Conservation (phyloP, 2,113 vertebrate species). For the Chlorodrepanis virens region DNA sequence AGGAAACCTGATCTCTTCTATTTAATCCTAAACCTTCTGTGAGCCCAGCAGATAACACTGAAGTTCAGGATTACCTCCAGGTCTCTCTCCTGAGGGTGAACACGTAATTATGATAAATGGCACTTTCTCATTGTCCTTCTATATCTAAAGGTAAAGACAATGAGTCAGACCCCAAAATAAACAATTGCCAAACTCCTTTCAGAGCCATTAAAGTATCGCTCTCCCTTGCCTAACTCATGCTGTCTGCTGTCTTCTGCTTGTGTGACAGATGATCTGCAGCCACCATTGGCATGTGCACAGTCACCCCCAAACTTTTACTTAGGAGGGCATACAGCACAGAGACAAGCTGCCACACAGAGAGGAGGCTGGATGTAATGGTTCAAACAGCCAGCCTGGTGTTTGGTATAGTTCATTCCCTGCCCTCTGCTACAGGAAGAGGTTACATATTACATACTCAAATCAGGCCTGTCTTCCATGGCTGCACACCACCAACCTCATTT, state of each 20-base stretch:
- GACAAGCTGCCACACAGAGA: neutral
- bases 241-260: neutral
- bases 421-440: neutral
- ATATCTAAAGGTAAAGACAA: neutral
- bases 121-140: neutral
- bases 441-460: rapidly evolving
- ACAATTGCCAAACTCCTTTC: neutral
- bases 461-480: neutral
- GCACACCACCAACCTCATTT: neutral
- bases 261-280: neutral
- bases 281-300: rapidly evolving
- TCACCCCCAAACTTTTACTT: neutral
- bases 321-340: neutral
- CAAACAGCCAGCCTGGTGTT: neutral
- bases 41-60: neutral
- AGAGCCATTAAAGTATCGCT: neutral
- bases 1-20: neutral
- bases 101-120: neutral
- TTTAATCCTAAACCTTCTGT: neutral
- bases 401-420: neutral
- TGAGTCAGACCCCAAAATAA: neutral
- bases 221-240: neutral
- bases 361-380: neutral
- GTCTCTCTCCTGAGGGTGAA: neutral
- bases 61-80: neutral